phyloP scores from a whole-genome alignment of 2,888 invertebrate species.

The Endotricha flammealis region DNA sequence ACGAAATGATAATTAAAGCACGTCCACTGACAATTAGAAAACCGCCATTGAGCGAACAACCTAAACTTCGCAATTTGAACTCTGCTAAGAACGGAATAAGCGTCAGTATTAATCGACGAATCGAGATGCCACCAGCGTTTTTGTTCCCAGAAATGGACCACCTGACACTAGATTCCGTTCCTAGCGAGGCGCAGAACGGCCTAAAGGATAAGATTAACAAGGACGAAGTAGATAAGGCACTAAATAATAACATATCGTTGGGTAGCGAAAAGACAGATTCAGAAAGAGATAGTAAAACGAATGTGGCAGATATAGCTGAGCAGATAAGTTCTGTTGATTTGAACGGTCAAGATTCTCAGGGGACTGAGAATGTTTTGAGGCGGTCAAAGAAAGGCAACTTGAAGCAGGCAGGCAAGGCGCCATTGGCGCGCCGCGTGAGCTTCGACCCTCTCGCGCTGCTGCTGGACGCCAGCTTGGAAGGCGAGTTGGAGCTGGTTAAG shows the following conservation, averaged over 20 bases:
- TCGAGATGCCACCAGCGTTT: conserved; percentile 90
- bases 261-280: conserved; percentile 58
- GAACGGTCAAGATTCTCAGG: conserved; percentile 76
- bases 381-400: conserved; percentile 88
- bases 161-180: conserved; percentile 67
- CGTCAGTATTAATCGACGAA: conserved; percentile 83
- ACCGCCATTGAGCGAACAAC: conserved; percentile 88
- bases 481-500: conserved; percentile 97
- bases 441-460: conserved; percentile 98
- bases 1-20: conserved; percentile 83
- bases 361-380: conserved; percentile 76
- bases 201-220: conserved; percentile 55
- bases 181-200: conserved; percentile 48
- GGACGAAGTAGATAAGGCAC: conserved; percentile 66
- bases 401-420: conserved; percentile 85
- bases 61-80: conserved; percentile 82
- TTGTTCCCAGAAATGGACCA: conserved; percentile 87
- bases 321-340: conserved; percentile 72
- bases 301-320: conserved; percentile 64
- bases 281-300: conserved; percentile 62
- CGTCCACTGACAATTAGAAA: conserved; percentile 91
- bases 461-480: conserved; percentile 98
- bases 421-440: conserved; percentile 90
- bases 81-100: conserved; percentile 79
- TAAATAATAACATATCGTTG: conserved; percentile 46